Evolutionary conservation across 2,888 invertebrate species (phyloP), one percentile per base, ranked within the genome.

Genomic region (Chelonus formosanus): DNA sequence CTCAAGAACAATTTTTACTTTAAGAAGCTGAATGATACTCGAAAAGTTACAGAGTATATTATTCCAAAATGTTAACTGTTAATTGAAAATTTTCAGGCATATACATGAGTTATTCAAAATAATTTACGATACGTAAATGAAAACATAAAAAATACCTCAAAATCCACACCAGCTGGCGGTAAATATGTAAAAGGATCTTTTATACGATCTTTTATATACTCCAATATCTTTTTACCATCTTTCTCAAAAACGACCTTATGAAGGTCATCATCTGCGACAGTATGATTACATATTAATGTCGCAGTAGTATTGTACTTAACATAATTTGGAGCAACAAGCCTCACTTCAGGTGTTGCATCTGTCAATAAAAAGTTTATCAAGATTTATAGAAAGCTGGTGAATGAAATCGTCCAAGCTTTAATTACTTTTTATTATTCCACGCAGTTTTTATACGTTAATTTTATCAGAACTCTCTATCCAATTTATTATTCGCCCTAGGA

Each of bases 241-340:
- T 90, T 89, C 63, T 89, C 86, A 88, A 91, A 91, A 83, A 91
- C 92, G 75, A 93, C 92, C 85, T 93, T 93, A 86, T 92, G 91
- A 64, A 93, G 88, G 75, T 91, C 88, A 78, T 91, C 90, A 53
- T 89, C 88, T 56, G 89, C 87, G 67, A 93, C 91, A 84, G 90
- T 91, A 86, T 93, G 92, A 70, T 90, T 88, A 86, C 93, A 94
- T 79, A 89, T 88, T 71, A 93, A 86, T 56, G 88, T 87, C 72
- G 91, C 92, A 71, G 90, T 89, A 66, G 90, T 89, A 63, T 91
- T 91, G 74, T 89, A 88, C 69, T 90, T 89, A 72, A 92, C 92
- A 86, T 92, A 93, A 75, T 90, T 86, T 74, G 90, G 90, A 84
- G 90, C 89, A 77, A 89, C 87, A 76, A 91, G 86, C 78, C 90